Evolutionary conservation across 2,797 vertebrate species (phyloP).

Genomic region (Cynopterus sphinx): DNA sequence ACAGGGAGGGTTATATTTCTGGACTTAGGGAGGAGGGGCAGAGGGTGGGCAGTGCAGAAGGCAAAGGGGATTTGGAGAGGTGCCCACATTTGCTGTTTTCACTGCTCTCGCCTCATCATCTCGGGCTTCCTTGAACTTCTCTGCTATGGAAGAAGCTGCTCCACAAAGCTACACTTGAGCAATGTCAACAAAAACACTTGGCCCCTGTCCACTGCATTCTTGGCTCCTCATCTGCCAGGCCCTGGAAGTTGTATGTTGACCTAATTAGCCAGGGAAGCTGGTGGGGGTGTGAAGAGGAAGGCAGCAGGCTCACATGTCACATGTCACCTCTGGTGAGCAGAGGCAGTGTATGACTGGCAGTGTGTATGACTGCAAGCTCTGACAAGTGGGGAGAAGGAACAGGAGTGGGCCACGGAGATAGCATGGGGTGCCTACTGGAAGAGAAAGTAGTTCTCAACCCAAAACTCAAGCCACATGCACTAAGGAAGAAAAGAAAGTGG

Average conservation of each 20-base stretch:
- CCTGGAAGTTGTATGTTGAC: slow-evolving; percentile 73
- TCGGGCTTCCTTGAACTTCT: background rate
- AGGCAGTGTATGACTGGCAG: background rate
- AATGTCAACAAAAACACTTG: slow-evolving; percentile 79
- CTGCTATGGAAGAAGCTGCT: slow-evolving; percentile 13
- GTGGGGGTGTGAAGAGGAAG: background rate
- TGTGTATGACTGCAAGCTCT: background rate
- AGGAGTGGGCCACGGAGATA: background rate
- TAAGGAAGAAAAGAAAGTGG: slow-evolving; percentile 50
- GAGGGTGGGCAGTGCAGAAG: background rate
- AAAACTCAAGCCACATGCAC: slow-evolving; percentile 13
- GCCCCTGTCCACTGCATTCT: slow-evolving; percentile 66
- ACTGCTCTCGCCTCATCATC: background rate
- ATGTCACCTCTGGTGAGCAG: slow-evolving; percentile 44
- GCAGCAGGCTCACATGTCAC: slow-evolving; percentile 36
- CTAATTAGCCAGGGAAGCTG: slow-evolving; percentile 66
- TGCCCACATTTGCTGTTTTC: background rate
- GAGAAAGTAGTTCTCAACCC: background rate
- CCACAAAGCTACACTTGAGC: slow-evolving; percentile 64
- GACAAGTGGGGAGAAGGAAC: background rate
- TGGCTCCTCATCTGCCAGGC: slow-evolving; percentile 68
- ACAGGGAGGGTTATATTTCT: background rate
- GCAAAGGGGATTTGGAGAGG: background rate
- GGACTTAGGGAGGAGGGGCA: background rate
- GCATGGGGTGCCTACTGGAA: background rate